phyloP scores from a whole-genome alignment of 53 echinoderm and acorn worm genomes.

The Holothuria scabra region DNA sequence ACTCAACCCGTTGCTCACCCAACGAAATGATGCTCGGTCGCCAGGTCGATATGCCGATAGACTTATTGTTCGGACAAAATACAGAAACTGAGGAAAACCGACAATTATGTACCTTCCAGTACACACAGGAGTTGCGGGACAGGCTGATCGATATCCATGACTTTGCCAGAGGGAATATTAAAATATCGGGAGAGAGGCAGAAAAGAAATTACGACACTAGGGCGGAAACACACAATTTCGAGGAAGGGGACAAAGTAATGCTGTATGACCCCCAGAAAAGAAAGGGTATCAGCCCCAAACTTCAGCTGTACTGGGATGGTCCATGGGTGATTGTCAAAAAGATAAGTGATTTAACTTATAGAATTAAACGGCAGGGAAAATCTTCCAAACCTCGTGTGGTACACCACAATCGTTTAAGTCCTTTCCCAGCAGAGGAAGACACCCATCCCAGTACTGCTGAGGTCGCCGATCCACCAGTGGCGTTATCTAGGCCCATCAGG shows the following conservation, averaged over 20 bases:
- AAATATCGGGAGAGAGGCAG: constrained; percentile 18
- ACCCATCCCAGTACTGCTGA: too few relatives aligned
- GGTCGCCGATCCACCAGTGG: too few relatives aligned
- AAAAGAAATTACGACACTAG: constrained; percentile 6
- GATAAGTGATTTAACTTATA: constrained; percentile 25
- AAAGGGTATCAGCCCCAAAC: constrained; percentile 2
- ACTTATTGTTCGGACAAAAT: background rate
- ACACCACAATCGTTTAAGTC: background rate
- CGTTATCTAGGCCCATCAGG: too few relatives aligned
- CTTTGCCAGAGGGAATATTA: constrained; percentile 1
- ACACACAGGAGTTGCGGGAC: background rate
- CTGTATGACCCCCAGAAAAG: background rate
- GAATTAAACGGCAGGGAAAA: background rate
- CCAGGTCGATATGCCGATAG: background rate
- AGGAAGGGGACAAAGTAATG: constrained; percentile 6
- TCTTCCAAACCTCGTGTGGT: background rate
- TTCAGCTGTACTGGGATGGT: constrained; percentile 26
- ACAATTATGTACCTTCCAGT: background rate
- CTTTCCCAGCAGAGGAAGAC: background rate
- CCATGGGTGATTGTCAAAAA: background rate
- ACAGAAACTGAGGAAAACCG: background rate
- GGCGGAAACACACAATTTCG: background rate
- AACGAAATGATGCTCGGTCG: constrained; percentile 44
- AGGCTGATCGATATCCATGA: background rate
- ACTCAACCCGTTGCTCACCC: constrained; percentile 31